phyloP scores from a whole-genome alignment of 35 echinoderm and acorn worm species.

The Lytechinus variegatus region DNA sequence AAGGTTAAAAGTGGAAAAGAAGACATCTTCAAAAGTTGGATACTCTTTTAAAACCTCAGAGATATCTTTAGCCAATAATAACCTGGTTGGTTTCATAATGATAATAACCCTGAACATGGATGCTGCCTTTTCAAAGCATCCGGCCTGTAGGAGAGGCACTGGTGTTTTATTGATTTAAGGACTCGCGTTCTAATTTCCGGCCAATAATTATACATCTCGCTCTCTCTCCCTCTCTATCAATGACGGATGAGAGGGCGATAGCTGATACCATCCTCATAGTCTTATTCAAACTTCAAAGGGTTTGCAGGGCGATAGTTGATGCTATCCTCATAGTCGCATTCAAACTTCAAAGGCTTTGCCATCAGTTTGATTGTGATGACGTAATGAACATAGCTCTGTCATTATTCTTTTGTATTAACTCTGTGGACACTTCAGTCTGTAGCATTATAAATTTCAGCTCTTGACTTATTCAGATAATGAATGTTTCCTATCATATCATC shows the following conservation, averaged over 20 bases:
- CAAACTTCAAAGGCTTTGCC: background rate
- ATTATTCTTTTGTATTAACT: no score
- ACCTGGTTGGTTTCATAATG: background rate
- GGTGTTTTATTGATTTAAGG: slow-evolving; percentile 14
- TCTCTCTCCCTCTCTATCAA: background rate
- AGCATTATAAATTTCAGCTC: background rate
- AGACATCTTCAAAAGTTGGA: no score
- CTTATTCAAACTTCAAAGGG: background rate
- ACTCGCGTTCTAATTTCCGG: background rate
- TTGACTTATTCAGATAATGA: background rate
- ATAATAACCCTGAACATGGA: background rate
- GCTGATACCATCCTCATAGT: background rate
- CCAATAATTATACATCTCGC: background rate
- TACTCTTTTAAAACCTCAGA: no score
- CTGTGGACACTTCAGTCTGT: no score
- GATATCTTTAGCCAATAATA: background rate
- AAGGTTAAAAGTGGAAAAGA: no score
- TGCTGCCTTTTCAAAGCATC: background rate
- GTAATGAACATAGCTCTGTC: background rate
- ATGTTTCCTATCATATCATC: background rate
- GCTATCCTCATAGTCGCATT: no score
- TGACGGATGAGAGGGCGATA: background rate
- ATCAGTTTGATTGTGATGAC: background rate
- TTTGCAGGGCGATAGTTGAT: no score
- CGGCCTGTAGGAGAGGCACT: background rate